Base-by-base conservation (phyloP, 2,797 vertebrate genomes). In the Micromesistius poutassou region DNA sequence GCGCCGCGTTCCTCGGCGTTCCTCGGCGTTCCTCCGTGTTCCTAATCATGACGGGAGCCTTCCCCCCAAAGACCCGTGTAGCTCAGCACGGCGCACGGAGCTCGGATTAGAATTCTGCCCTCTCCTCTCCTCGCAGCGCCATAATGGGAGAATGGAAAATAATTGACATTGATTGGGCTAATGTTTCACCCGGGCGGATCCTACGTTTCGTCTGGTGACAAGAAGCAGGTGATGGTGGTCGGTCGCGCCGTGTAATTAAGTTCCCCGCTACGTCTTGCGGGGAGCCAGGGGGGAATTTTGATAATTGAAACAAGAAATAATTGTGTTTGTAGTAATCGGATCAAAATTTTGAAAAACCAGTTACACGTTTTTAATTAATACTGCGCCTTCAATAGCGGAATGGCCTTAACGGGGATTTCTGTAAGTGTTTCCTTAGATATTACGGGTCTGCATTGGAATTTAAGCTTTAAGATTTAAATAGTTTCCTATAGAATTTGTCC, bases 101-200 rank as follows among this genome's bases (percentile, higher is more conserved):
- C 79, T 78, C 83, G 91, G 88, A 91, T 90, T 92, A 85, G 85
- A 89, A 92, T 90, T 87, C 87, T 87, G 84, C 91, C 87, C 85
- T 90, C 87, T n/a, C n/a, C n/a, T n/a, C n/a, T 88, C 82, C 87
- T 89, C 80, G 80, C 83, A 82, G 84, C 71, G 87, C 88, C 91
- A 90, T 93, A 93, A 92, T 92, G 85, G 25, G 90, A 91, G 90
- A 87, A 82, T 77, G 84, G 80, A 83, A 86, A 92, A 92, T 93
- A 94, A 93, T 93, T 91, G 88, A 88, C 91, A 93, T 92, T 93
- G 93, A 93, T 93, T 93, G 91, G 93, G 90, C 87, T 91, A 91
- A 93, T 92, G 91, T 91, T 93, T 90, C 86, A 82, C 87, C 86
- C 88, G 77, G 75, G 74, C 31, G 46, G 87, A 90, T 87, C 83